Percentiles rank a stretch among this genome's conserved stretches.
These are phyloP conservation scores for Nothocercus julius DNA, from an alignment of 2,113 vertebrate genomes.

Conservation along the genomic window DNA sequence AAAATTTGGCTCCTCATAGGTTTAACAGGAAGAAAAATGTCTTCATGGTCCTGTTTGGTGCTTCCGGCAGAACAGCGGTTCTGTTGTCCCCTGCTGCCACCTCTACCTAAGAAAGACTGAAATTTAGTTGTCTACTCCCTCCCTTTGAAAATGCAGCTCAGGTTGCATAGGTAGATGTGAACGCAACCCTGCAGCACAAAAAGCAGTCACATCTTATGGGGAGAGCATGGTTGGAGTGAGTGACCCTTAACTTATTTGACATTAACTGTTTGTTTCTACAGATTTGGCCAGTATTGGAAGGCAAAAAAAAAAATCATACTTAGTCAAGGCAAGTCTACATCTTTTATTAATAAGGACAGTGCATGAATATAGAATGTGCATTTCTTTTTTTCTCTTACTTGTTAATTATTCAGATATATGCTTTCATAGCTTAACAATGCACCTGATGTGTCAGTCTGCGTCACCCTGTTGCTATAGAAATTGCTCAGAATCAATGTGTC, in stretches of 20 bases:
- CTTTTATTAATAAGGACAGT: not conserved
- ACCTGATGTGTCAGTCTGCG: not conserved
- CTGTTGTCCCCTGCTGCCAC: not conserved
- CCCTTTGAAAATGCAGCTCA: not conserved
- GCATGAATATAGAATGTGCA: not conserved
- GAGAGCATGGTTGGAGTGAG: not conserved
- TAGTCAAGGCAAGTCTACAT: not conserved
- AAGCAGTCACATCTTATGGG: not conserved
- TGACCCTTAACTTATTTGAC: not conserved
- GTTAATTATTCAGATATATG: not conserved
- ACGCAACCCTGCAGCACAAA: not conserved
- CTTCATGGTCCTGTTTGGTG: not conserved
- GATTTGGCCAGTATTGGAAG: not conserved
- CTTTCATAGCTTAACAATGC: not conserved
- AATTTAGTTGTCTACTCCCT: not conserved
- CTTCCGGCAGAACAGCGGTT: not conserved
- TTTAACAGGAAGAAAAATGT: not conserved
- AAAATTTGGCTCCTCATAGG: not conserved
- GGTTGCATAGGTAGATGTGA: not conserved
- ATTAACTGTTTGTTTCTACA: not conserved
- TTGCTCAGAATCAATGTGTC: not conserved
- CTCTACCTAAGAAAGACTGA: not conserved
- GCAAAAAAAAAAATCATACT: not conserved
- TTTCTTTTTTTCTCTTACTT: not conserved
- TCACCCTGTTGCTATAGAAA: not conserved